phyloP scores from a whole-genome alignment of 1,140 invertebrate genomes.

The Drosophila hydei region DNA sequence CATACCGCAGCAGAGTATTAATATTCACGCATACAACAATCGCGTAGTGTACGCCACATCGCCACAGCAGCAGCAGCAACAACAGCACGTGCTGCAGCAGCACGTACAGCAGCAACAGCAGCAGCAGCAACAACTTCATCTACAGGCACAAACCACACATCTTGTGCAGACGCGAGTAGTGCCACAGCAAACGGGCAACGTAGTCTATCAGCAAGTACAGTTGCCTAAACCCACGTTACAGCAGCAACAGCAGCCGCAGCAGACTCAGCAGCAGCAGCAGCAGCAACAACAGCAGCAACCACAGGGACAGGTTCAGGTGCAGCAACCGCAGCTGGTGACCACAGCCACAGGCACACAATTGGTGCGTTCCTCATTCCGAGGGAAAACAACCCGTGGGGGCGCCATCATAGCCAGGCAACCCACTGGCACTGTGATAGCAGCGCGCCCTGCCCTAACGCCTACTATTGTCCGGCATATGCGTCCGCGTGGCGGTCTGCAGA shows the following conservation, averaged over 20 bases:
- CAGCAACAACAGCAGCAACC: no score
- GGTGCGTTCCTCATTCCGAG: slow-evolving; percentile 52
- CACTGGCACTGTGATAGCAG: slow-evolving; percentile 43
- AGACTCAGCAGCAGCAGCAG: slow-evolving; percentile 27
- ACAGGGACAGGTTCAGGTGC: slow-evolving; percentile 39
- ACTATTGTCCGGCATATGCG: slow-evolving; percentile 64
- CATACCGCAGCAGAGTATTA: slow-evolving; percentile 63
- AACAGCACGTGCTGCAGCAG: slow-evolving; percentile 62
- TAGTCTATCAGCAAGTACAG: slow-evolving; percentile 70
- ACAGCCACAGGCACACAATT: slow-evolving; percentile 46
- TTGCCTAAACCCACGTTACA: slow-evolving; percentile 55
- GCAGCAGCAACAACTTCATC: slow-evolving; percentile 64
- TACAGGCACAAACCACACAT: slow-evolving; percentile 67
- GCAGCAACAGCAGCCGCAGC: slow-evolving; percentile 43
- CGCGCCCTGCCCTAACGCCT: slow-evolving; percentile 48
- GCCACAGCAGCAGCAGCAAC: slow-evolving; percentile 69
- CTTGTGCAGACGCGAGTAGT: slow-evolving; percentile 68
- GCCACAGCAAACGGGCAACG: slow-evolving; percentile 64
- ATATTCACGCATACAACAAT: slow-evolving; percentile 70
- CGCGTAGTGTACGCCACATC: slow-evolving; percentile 68
- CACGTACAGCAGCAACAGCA: slow-evolving; percentile 75
- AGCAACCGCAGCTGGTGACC: slow-evolving; percentile 53
- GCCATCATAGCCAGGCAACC: slow-evolving; percentile 47
- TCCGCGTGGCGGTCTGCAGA: slow-evolving; percentile 47
- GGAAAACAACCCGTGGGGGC: slow-evolving; percentile 52